phyloP scores from a whole-genome alignment of 2,113 vertebrate species.

The Myiopsitta monachus region DNA sequence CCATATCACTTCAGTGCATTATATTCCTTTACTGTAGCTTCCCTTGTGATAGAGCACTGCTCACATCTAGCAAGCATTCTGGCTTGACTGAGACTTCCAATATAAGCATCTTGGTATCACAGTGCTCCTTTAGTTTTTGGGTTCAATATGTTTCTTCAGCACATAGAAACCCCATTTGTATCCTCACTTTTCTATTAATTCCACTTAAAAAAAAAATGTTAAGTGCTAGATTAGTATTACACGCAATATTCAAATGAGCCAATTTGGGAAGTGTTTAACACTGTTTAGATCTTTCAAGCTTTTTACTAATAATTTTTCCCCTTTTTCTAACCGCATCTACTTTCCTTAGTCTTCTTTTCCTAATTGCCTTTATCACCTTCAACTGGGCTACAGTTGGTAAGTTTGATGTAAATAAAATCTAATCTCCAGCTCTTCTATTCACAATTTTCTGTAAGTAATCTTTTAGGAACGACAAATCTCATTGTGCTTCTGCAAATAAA shows the following conservation, averaged over 20 bases:
- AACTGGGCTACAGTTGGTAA: not conserved
- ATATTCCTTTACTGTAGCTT: not conserved
- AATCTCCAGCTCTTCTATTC: not conserved
- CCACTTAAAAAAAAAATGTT: fast-evolving
- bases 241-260: not conserved
- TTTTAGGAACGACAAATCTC: not conserved
- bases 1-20: not conserved
- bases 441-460: not conserved
- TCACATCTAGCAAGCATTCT: not conserved
- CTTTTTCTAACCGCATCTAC: not conserved
- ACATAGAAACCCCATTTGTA: not conserved
- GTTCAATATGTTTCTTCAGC: not conserved
- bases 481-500: not conserved
- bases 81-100: not conserved
- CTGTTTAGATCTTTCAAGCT: not conserved
- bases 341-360: not conserved
- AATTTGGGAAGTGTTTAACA: not conserved
- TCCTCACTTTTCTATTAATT: not conserved
- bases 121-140: not conserved
- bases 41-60: fast-evolving
- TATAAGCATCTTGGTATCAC: not conserved
- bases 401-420: not conserved
- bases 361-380: not conserved
- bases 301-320: not conserved
- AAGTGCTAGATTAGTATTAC: not conserved